Percentiles rank a stretch among this genome's conserved stretches.
phyloP scores from a whole-genome alignment of 2,797 vertebrate genomes.

The Tokudaia muenninki region DNA sequence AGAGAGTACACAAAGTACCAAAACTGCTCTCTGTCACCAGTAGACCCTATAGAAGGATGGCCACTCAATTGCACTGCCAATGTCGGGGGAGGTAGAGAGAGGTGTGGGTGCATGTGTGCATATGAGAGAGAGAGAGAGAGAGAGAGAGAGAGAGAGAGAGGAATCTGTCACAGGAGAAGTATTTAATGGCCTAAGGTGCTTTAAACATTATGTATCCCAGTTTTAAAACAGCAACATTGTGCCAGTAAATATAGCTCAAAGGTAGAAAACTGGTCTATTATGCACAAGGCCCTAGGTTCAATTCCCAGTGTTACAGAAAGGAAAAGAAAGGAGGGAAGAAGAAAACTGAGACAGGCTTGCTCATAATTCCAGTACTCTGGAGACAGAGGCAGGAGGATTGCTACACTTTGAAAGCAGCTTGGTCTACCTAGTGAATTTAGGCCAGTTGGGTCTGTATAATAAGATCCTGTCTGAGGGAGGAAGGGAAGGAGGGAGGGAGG shows the following conservation, averaged over 20 bases:
- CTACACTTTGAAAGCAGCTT: not conserved
- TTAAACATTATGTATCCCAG: conserved; percentile 81
- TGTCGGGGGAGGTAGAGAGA: not conserved
- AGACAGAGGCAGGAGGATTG: not conserved
- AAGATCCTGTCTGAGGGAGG: not conserved
- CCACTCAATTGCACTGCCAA: conserved; percentile 82
- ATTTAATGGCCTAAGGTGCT: conserved; percentile 81
- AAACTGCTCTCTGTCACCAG: conserved; percentile 77
- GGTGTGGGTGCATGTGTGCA: conserved; percentile 7
- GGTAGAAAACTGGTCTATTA: not conserved
- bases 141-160: not conserved
- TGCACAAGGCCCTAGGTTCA: not conserved
- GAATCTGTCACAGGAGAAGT: conserved; percentile 78
- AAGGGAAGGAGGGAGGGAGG: too few species aligned
- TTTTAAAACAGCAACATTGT: conserved; percentile 60
- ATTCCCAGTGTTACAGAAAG: not conserved
- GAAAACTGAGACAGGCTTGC: not conserved
- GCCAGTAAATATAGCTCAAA: not conserved
- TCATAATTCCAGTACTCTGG: not conserved
- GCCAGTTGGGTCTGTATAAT: not conserved
- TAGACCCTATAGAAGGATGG: conserved; percentile 80
- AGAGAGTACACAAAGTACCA: conserved; percentile 81
- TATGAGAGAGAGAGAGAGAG: not conserved
- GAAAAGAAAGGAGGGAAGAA: not conserved
- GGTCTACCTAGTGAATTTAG: not conserved